phyloP scores from a whole-genome alignment of 2,797 vertebrate species.

The Pseudochaenichthys georgianus region DNA sequence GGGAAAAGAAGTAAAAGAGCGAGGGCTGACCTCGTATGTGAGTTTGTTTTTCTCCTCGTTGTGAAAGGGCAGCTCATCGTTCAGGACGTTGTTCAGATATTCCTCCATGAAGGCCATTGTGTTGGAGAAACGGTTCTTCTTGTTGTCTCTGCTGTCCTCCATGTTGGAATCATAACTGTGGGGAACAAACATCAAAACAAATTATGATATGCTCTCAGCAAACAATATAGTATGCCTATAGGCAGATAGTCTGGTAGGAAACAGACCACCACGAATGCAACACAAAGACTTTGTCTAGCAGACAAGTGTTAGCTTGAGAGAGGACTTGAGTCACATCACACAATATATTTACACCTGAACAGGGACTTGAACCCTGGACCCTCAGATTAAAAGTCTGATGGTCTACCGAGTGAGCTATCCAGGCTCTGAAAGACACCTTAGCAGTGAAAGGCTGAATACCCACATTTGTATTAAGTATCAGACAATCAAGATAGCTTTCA shows the following conservation, averaged over 20 bases:
- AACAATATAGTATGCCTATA: neutral
- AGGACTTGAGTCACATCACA: too few relatives aligned
- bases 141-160: conserved; percentile 94
- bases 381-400: conserved; percentile 74
- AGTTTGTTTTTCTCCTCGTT: conserved; percentile 98
- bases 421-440: conserved; percentile 44
- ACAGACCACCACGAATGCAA: too few relatives aligned
- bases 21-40: conserved; percentile 90
- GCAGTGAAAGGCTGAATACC: too few relatives aligned
- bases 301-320: too few relatives aligned
- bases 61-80: conserved; percentile 94
- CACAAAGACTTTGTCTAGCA: accelerated
- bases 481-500: too few relatives aligned
- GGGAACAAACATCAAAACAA: neutral
- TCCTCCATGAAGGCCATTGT: conserved; percentile 99
- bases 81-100: conserved; percentile 95
- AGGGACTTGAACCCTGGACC: conserved; percentile 34
- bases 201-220: neutral
- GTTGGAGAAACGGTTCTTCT: conserved; percentile 97
- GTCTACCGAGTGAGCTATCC: conserved; percentile 88
- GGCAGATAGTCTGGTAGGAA: too few relatives aligned
- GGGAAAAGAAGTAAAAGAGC: neutral
- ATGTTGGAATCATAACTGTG: conserved; percentile 96
- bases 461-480: too few relatives aligned
- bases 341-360: neutral